A percentile compares a stretch with the other conserved stretches of the same genome.
Evolutionary conservation across 2,113 vertebrate species (phyloP).

Genomic region (human): DNA sequence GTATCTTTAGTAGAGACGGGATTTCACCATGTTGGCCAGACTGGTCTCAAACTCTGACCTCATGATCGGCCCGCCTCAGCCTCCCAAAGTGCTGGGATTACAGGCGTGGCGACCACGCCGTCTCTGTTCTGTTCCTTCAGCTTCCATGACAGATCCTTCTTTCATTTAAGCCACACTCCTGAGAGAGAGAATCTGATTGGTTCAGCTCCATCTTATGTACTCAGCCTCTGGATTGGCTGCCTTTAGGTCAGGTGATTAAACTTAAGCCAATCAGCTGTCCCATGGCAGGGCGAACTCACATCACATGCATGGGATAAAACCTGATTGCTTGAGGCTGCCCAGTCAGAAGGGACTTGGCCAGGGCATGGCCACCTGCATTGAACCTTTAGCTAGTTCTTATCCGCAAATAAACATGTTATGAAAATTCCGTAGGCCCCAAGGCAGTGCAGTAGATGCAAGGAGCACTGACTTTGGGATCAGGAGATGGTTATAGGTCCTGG

Average conservation of each 20-base stretch:
- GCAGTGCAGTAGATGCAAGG: not conserved
- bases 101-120: no score
- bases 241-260: not conserved
- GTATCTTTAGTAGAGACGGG: no score
- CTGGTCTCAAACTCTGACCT: no score
- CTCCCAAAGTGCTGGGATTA: no score
- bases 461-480: not conserved
- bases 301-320: not conserved
- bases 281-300: not conserved
- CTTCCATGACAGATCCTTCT: not conserved
- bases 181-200: not conserved
- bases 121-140: no score
- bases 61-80: no score
- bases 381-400: not conserved
- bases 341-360: not conserved
- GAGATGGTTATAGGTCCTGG: not conserved
- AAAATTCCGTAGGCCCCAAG: not conserved
- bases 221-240: not conserved
- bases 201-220: not conserved
- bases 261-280: not conserved
- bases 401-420: not conserved
- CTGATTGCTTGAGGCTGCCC: not conserved
- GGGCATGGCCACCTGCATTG: fast-evolving
- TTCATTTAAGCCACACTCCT: not conserved
- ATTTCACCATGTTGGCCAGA: no score